phyloP scores from a whole-genome alignment of 2,113 vertebrate species.

The Riparia riparia region DNA sequence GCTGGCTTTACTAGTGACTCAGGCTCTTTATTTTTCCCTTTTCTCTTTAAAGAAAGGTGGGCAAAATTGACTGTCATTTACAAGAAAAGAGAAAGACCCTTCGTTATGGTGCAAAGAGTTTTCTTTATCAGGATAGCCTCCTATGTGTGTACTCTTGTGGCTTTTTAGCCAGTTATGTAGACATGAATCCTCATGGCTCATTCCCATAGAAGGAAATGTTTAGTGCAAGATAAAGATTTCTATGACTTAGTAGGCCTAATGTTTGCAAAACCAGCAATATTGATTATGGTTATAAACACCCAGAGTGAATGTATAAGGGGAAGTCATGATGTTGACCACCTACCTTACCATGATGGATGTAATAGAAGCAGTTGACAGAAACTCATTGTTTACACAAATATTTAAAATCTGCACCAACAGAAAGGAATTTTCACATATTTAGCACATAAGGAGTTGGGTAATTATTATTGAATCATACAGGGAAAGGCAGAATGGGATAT shows the following conservation, averaged over 20 bases:
- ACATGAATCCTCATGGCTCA: not conserved
- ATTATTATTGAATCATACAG: not conserved
- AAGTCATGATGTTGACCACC: not conserved
- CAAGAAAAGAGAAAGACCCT: not conserved
- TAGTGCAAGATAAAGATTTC: not conserved
- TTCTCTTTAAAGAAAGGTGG: not conserved
- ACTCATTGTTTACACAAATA: not conserved
- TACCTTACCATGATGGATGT: not conserved
- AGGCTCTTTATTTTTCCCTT: not conserved
- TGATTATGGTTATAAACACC: not conserved
- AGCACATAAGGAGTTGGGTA: not conserved
- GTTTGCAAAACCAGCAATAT: not conserved
- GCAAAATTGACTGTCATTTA: not conserved
- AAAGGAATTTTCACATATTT: not conserved
- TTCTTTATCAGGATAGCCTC: not conserved
- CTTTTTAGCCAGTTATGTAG: not conserved
- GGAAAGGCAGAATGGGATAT: not conserved
- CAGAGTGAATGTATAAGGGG: not conserved
- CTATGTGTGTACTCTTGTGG: not conserved
- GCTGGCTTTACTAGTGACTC: not conserved
- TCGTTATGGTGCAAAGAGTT: not conserved
- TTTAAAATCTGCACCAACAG: not conserved
- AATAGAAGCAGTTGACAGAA: not conserved
- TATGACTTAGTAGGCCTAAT: not conserved
- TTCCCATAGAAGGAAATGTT: not conserved